These are phyloP conservation scores for Aeoliscus strigatus DNA, from an alignment of 2,797 vertebrate genomes.

Conservation along the genomic window DNA sequence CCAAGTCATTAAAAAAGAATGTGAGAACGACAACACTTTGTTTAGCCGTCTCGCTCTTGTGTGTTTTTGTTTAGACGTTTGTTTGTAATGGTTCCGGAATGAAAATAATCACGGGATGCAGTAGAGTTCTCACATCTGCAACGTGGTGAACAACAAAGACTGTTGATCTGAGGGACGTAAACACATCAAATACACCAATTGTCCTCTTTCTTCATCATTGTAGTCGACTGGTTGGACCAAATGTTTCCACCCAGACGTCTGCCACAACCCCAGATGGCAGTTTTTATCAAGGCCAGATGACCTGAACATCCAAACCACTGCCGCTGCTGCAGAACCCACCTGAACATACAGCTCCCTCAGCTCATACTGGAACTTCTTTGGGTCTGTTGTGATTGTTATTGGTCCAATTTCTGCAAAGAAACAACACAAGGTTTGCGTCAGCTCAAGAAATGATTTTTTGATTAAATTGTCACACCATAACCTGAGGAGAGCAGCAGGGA, in stretches of 20 bases:
- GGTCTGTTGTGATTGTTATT: slow-evolving; percentile 97
- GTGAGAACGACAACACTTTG: background rate
- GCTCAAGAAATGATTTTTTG: slow-evolving; percentile 39
- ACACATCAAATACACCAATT: too few relatives aligned
- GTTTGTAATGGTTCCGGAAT: slow-evolving; percentile 21
- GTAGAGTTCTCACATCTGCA: background rate
- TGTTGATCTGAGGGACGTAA: background rate
- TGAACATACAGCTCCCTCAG: slow-evolving; percentile 96
- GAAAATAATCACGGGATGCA: slow-evolving; percentile 17
- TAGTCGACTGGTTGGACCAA: background rate
- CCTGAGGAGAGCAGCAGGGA: too few relatives aligned
- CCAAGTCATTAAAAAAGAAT: slow-evolving; percentile 1
- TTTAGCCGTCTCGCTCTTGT: background rate
- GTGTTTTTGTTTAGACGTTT: background rate
- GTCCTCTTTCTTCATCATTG: background rate
- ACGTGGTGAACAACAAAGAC: slow-evolving; percentile 8
- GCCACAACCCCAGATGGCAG: slow-evolving; percentile 8
- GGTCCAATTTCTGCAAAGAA: slow-evolving; percentile 90
- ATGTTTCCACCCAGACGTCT: slow-evolving; percentile 7
- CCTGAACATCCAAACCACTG: slow-evolving; percentile 17
- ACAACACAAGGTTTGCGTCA: slow-evolving; percentile 35
- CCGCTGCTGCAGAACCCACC: slow-evolving; percentile 74
- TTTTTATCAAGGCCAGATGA: slow-evolving; percentile 41
- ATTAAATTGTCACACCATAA: too few relatives aligned
- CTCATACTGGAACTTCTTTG: slow-evolving; percentile 97